A percentile compares a stretch with the other conserved stretches of the same genome.
These are phyloP conservation scores for Daboia siamensis DNA, from an alignment of 2,113 vertebrate species.

Conservation along the genomic window DNA sequence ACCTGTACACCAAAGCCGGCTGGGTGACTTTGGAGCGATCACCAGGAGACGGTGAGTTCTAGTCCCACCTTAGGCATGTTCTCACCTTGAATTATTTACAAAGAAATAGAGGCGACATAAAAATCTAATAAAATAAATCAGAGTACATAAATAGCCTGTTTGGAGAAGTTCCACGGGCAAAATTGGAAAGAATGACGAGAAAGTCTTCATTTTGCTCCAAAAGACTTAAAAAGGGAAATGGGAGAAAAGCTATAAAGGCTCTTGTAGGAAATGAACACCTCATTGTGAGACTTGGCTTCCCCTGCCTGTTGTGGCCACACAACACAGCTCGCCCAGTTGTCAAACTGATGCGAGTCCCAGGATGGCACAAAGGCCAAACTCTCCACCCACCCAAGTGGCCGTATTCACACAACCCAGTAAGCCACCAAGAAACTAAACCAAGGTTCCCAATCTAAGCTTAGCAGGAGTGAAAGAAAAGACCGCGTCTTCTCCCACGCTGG, in stretches of 20 bases:
- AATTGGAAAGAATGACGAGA: not conserved
- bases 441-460: not conserved
- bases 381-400: not conserved
- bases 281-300: not conserved
- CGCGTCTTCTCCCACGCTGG: too few species aligned
- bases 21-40: too few species aligned
- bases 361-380: not conserved
- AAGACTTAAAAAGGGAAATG: not conserved
- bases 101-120: not conserved
- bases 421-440: not conserved
- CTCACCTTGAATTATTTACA: too few species aligned
- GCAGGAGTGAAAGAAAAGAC: not conserved
- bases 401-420: not conserved
- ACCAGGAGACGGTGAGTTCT: too few species aligned
- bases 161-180: not conserved
- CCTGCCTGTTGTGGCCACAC: not conserved
- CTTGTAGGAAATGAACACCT: not conserved
- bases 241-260: not conserved
- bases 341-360: not conserved
- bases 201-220: not conserved
- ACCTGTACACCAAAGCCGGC: not conserved
- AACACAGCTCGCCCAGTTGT: not conserved
- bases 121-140: not conserved
- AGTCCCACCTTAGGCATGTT: too few species aligned
- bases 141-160: too few species aligned